These are phyloP conservation scores for Brachymystax lenok DNA, from an alignment of 2,797 vertebrate genomes.

Conservation along the genomic window DNA sequence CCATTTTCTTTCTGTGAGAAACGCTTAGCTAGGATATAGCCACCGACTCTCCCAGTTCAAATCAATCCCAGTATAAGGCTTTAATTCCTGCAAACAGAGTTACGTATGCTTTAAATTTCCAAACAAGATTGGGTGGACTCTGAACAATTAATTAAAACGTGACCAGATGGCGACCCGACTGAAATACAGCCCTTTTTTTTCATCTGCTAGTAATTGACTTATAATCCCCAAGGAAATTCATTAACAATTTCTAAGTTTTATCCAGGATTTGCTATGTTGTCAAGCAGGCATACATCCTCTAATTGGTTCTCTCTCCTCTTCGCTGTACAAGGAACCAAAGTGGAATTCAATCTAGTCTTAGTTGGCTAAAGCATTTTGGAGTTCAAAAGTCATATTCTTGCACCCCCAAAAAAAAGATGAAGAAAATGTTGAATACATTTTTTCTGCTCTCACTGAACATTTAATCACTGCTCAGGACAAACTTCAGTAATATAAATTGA, in stretches of 20 bases:
- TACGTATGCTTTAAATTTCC: slow-evolving; percentile 37
- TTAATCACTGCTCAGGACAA: no score
- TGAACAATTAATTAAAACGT: slow-evolving; percentile 39
- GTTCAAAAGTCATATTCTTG: background rate
- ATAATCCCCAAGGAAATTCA: slow-evolving; percentile 52
- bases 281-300: slow-evolving; percentile 12
- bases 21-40: background rate
- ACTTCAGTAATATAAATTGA: background rate
- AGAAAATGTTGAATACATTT: background rate
- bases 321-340: slow-evolving; percentile 16
- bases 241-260: slow-evolving; percentile 32
- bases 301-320: background rate
- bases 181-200: slow-evolving; percentile 26
- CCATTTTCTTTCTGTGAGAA: background rate
- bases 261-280: slow-evolving; percentile 23
- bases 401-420: background rate
- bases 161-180: slow-evolving; percentile 39
- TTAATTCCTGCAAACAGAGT: slow-evolving; percentile 57
- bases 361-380: background rate
- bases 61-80: slow-evolving; percentile 44
- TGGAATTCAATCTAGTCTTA: background rate
- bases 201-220: slow-evolving; percentile 43
- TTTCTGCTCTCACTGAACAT: no score
- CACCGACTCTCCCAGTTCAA: background rate
- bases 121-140: slow-evolving; percentile 29